phyloP scores from a whole-genome alignment of 2,888 invertebrate genomes.

The Drosophila crucigera region DNA sequence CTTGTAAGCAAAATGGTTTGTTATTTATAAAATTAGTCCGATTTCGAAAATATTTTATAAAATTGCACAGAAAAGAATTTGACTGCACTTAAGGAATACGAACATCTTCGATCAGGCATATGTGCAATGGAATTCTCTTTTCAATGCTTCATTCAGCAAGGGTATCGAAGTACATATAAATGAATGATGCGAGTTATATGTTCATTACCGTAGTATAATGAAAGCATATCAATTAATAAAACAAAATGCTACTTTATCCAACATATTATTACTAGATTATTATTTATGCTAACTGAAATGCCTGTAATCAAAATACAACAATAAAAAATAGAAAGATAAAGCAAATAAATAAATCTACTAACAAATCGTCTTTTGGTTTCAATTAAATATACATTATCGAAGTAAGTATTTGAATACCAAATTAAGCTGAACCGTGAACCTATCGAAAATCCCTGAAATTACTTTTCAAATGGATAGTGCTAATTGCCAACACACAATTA shows the following conservation, averaged over 20 bases:
- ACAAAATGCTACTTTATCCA: slow-evolving; percentile 10
- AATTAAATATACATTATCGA: neutral
- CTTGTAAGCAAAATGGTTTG: neutral
- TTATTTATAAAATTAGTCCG: neutral
- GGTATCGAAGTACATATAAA: slow-evolving; percentile 2
- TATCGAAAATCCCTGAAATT: neutral
- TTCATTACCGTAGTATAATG: slow-evolving; percentile 7
- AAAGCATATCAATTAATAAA: slow-evolving; percentile 10
- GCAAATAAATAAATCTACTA: slow-evolving; percentile 47
- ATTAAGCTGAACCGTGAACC: neutral
- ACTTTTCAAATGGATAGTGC: neutral
- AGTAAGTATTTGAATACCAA: neutral
- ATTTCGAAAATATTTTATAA: neutral
- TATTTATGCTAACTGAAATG: slow-evolving; percentile 39
- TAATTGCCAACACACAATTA: neutral
- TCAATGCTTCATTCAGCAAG: neutral
- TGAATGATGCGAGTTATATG: slow-evolving; percentile 8
- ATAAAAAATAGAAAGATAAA: slow-evolving; percentile 9
- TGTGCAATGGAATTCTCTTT: neutral
- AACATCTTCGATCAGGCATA: neutral
- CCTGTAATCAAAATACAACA: slow-evolving; percentile 34
- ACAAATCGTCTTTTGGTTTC: slow-evolving; percentile 36
- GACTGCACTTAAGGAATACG: neutral
- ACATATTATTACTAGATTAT: slow-evolving; percentile 26
- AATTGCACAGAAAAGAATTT: neutral